These are phyloP conservation scores for Listronotus oregonensis DNA, from an alignment of 1,140 invertebrate species.

Conservation along the genomic window DNA sequence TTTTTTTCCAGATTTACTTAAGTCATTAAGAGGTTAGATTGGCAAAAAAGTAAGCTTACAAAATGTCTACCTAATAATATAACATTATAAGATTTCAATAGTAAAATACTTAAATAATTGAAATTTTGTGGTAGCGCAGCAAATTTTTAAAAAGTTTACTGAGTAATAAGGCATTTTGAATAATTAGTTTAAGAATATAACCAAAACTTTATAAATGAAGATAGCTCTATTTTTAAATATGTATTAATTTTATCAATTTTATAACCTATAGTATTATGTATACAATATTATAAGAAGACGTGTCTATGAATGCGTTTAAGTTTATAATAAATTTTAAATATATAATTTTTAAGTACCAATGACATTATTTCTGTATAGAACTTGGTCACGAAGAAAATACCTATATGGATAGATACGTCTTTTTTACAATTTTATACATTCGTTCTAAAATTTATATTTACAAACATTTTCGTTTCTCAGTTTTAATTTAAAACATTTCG, in stretches of 20 bases:
- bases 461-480: slow-evolving; percentile 6
- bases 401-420: background rate
- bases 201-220: background rate
- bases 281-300: slow-evolving; percentile 8
- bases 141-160: too few relatives aligned
- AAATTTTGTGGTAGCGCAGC: too few relatives aligned
- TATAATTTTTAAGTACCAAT: slow-evolving; percentile 2
- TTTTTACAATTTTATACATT: slow-evolving; percentile 12
- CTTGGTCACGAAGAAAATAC: slow-evolving; percentile 28
- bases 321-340: slow-evolving; percentile 11
- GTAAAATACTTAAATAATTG: too few relatives aligned
- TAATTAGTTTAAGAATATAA: slow-evolving; percentile 5
- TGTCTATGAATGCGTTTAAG: slow-evolving; percentile 7
- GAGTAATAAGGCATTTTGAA: slow-evolving; percentile 11
- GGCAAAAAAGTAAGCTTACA: too few relatives aligned
- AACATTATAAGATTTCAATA: too few relatives aligned
- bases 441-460: slow-evolving; percentile 1
- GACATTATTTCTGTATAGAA: slow-evolving; percentile 24
- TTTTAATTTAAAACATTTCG: slow-evolving; percentile 45
- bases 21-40: too few relatives aligned
- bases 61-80: too few relatives aligned
- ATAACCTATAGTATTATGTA: background rate
- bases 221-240: background rate
- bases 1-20: too few relatives aligned
- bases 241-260: background rate